phyloP scores from a whole-genome alignment of 2,113 vertebrate species.

The Toxotes chatareus region DNA sequence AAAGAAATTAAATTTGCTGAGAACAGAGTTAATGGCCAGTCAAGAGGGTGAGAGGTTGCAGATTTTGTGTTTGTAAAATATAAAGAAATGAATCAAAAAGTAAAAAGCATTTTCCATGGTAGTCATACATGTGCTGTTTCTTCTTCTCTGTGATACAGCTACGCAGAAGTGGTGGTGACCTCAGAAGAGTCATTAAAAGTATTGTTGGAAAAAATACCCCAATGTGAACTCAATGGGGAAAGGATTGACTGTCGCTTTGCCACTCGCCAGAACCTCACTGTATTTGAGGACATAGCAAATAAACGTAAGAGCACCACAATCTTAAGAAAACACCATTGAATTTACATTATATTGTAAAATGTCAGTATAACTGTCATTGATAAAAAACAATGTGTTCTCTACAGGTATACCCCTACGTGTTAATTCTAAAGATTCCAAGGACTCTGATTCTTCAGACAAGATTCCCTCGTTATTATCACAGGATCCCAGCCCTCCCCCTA shows the following conservation, averaged over 20 bases:
- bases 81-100: neutral
- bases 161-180: conserved; percentile 91
- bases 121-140: neutral
- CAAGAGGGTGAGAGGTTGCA: conserved; percentile 89
- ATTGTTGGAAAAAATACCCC: conserved; percentile 90
- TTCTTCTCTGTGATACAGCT: conserved; percentile 79
- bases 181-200: conserved; percentile 91
- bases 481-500: conserved; percentile 44
- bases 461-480: conserved; percentile 75
- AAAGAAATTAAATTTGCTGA: conserved; percentile 94
- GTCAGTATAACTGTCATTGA: neutral
- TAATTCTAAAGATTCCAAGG: conserved; percentile 83
- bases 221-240: conserved; percentile 90
- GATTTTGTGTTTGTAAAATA: neutral
- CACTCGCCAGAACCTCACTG: conserved; percentile 89
- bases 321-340: neutral
- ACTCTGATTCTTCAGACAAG: conserved; percentile 70
- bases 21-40: conserved; percentile 94
- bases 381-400: conserved; percentile 21
- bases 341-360: neutral
- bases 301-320: conserved; percentile 88
- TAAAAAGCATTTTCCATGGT: neutral
- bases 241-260: conserved; percentile 91
- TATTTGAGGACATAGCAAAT: conserved; percentile 92
- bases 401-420: conserved; percentile 89